These are phyloP conservation scores for Cheirogaleus medius DNA, from an alignment of 2,113 vertebrate species.

Conservation along the genomic window DNA sequence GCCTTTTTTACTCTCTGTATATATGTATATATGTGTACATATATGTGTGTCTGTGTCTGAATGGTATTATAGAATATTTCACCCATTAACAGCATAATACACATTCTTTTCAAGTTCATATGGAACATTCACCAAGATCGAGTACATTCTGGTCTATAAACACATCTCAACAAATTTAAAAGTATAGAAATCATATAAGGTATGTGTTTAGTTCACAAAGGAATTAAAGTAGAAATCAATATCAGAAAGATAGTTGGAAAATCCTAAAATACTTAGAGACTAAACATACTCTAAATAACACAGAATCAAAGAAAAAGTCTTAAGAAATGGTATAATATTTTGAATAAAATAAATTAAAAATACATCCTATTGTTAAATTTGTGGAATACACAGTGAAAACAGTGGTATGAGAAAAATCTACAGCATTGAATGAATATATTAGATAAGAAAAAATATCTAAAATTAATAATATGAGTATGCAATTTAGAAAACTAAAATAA, in stretches of 20 bases:
- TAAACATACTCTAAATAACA: background rate
- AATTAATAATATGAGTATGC: background rate
- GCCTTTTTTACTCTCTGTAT: background rate
- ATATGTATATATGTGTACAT: background rate
- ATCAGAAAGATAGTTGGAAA: background rate
- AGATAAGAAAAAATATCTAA: background rate
- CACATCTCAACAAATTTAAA: background rate
- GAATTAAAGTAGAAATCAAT: background rate
- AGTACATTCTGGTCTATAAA: background rate
- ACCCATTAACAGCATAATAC: background rate
- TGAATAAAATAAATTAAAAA: background rate
- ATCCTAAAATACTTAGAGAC: background rate
- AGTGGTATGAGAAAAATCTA: background rate
- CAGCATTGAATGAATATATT: background rate
- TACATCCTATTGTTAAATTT: background rate
- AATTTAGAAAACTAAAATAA: background rate
- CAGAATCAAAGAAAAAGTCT: background rate
- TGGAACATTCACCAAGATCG: background rate
- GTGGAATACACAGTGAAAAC: background rate
- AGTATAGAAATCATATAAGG: background rate
- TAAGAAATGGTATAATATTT: background rate
- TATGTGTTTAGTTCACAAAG: background rate
- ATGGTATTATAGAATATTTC: background rate
- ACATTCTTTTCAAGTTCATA: background rate
- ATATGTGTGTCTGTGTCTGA: background rate